Evolutionary conservation across 2,888 invertebrate species (phyloP).

Genomic region (Tetragonisca angustula): DNA sequence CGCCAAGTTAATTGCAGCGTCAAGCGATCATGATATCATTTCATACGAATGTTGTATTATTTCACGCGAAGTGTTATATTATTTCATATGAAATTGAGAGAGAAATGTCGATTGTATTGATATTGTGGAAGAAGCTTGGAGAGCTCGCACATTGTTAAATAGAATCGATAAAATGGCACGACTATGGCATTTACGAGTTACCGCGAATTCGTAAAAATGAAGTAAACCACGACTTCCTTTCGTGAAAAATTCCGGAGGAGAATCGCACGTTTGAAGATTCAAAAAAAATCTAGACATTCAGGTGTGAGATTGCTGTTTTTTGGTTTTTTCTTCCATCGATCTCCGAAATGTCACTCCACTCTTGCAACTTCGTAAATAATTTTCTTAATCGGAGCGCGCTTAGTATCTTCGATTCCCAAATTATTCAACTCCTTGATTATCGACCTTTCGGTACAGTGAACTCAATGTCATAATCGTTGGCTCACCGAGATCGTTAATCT

Average conservation of each 20-base stretch:
- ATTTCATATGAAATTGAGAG: background rate
- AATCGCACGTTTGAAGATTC: too few relatives aligned
- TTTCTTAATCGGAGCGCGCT: background rate
- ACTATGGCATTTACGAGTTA: background rate
- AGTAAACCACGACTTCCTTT: background rate
- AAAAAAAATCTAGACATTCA: background rate
- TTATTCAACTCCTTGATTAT: background rate
- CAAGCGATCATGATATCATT: too few relatives aligned
- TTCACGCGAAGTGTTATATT: too few relatives aligned
- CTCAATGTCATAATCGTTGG: background rate
- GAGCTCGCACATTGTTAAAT: background rate
- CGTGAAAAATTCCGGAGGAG: background rate
- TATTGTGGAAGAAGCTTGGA: background rate
- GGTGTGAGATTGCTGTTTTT: slow-evolving; percentile 21
- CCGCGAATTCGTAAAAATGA: background rate
- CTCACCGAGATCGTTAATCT: background rate
- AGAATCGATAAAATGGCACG: background rate
- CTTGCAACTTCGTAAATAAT: slow-evolving; percentile 6
- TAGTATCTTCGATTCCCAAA: background rate
- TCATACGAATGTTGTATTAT: too few relatives aligned
- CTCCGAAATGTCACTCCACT: slow-evolving; percentile 25
- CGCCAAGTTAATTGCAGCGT: too few relatives aligned
- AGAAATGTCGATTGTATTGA: background rate
- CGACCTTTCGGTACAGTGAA: background rate
- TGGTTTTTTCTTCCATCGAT: slow-evolving; percentile 14